These are phyloP conservation scores for Sebastes nivosus DNA, from an alignment of 2,797 vertebrate genomes.

Conservation along the genomic window DNA sequence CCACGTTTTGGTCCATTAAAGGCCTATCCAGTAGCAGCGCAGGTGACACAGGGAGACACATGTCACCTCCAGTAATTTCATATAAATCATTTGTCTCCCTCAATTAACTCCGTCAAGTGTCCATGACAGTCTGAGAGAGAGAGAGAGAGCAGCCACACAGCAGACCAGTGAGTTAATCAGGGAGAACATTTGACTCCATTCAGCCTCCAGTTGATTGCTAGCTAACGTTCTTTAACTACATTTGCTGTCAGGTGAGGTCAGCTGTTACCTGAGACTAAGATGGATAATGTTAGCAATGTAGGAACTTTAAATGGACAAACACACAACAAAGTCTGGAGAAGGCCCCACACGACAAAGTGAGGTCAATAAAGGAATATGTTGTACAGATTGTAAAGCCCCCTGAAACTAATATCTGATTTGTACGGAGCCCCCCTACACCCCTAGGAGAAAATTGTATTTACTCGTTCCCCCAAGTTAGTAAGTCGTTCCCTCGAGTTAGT, in stretches of 20 bases:
- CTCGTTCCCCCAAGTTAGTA: too few species aligned
- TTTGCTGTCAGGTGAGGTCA: neutral
- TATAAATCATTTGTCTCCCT: conserved; percentile 15
- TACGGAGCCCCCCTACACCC: accelerated
- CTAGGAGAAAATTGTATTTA: too few species aligned
- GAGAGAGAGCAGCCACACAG: neutral
- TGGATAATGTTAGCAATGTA: neutral
- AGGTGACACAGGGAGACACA: neutral
- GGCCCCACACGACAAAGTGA: neutral
- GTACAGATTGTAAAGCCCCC: neutral
- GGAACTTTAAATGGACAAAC: neutral
- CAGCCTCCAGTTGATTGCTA: neutral
- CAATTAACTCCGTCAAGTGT: conserved; percentile 3
- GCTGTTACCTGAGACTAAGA: neutral
- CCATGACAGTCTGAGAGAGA: neutral
- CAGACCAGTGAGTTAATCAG: neutral
- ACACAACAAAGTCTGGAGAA: neutral
- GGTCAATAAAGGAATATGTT: neutral
- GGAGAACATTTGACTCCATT: neutral
- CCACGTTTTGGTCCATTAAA: neutral
- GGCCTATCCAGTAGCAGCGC: neutral
- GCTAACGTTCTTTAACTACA: neutral
- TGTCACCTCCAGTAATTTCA: neutral
- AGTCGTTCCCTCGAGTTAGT: too few species aligned
- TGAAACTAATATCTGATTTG: neutral